Evolutionary conservation across 2,797 vertebrate genomes (phyloP).

Genomic region (Hylomyscus alleni): DNA sequence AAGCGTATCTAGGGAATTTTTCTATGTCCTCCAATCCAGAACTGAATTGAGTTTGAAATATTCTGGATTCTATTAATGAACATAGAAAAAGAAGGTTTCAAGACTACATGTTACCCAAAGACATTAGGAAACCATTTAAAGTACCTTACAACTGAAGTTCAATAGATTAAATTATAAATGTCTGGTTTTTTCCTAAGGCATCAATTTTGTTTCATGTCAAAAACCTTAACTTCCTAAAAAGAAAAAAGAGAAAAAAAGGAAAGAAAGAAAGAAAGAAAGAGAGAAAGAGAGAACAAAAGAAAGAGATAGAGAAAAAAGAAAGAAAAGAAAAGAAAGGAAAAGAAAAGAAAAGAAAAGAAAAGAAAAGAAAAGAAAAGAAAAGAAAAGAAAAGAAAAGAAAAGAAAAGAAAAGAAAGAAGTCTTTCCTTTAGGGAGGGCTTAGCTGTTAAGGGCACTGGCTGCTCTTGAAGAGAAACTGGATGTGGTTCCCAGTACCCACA

Average conservation of each 20-base stretch:
- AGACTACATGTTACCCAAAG: background rate
- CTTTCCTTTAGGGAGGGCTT: background rate
- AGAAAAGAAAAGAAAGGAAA: too few relatives aligned
- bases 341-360: accelerated
- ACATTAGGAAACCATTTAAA: slow-evolving; percentile 1
- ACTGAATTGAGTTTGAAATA: background rate
- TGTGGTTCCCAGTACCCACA: background rate
- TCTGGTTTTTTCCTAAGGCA: background rate
- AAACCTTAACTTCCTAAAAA: background rate
- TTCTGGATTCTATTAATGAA: background rate
- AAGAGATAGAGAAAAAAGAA: accelerated
- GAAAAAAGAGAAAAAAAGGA: background rate
- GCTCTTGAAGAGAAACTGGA: background rate
- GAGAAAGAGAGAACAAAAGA: too few relatives aligned
- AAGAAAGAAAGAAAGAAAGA: too few relatives aligned
- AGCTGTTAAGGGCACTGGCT: background rate
- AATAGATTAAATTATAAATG: background rate
- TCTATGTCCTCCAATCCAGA: background rate
- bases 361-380: too few relatives aligned
- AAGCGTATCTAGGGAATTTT: background rate
- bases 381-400: accelerated
- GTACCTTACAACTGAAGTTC: slow-evolving; percentile 12
- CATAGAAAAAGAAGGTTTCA: background rate
- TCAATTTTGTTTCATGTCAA: background rate
- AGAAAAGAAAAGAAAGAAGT: background rate